A percentile compares a stretch with the other conserved stretches of the same genome.
Evolutionary conservation across 2,797 vertebrate species (phyloP).

Genomic region (Gymnopithys bicolor): DNA sequence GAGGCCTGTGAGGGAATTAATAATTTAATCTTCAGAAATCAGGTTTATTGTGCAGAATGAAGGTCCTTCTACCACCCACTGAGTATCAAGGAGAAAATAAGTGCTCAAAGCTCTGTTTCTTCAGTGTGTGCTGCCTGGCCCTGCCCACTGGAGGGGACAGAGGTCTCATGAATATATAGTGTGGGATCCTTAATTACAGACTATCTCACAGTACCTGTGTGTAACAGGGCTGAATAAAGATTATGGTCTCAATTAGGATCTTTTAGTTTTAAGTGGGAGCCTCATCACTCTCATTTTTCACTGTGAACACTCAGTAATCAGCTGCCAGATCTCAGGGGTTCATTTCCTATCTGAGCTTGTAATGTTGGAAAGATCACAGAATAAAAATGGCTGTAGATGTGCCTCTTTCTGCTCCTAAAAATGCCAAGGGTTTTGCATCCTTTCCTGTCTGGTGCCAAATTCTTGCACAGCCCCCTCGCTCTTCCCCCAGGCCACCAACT

Average conservation of each 20-base stretch:
- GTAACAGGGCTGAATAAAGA: not conserved
- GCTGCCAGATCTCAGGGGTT: not conserved
- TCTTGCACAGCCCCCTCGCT: not conserved
- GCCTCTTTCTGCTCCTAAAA: not conserved
- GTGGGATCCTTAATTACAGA: not conserved
- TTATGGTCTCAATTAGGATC: not conserved
- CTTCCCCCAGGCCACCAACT: not conserved
- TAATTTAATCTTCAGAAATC: not conserved
- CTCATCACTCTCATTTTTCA: fast-evolving
- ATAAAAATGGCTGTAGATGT: not conserved
- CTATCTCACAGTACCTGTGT: not conserved
- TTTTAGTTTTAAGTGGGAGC: not conserved
- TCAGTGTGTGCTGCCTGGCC: not conserved
- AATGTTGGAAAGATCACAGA: not conserved
- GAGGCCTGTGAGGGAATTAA: not conserved
- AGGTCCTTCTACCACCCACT: not conserved
- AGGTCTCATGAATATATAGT: not conserved
- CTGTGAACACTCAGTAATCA: not conserved
- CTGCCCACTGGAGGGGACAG: not conserved
- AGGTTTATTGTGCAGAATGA: not conserved
- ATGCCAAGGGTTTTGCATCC: not conserved
- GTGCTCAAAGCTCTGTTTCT: not conserved
- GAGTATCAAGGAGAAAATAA: not conserved
- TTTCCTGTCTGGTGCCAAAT: not conserved
- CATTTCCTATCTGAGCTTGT: not conserved